A percentile compares a stretch with the other conserved stretches of the same genome.
These are phyloP conservation scores for Hydraecia micacea DNA, from an alignment of 2,888 invertebrate genomes.

Conservation along the genomic window DNA sequence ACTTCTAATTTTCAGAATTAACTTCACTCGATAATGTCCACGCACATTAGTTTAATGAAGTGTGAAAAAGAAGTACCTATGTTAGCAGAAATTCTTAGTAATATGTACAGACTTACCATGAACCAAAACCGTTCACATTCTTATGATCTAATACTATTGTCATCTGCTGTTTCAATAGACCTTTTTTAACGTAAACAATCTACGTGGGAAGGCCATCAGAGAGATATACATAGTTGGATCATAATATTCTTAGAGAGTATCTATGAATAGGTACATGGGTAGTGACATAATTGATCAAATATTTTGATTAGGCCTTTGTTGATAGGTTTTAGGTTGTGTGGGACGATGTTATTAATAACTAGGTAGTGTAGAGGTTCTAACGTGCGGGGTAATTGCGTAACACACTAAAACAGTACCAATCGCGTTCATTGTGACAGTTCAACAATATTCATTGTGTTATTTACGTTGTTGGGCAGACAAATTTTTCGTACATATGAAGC, in stretches of 20 bases:
- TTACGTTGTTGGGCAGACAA: background rate
- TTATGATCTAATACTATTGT: constrained; percentile 29
- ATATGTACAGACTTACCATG: background rate
- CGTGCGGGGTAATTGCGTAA: too few relatives aligned
- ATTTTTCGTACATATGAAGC: background rate
- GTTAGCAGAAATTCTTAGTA: background rate
- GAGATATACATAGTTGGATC: background rate
- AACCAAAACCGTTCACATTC: background rate
- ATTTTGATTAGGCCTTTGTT: background rate
- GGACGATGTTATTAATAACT: background rate
- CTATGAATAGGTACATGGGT: background rate
- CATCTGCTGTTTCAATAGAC: constrained; percentile 13
- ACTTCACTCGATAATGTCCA: background rate
- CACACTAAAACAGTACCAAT: too few relatives aligned
- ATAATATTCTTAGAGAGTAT: background rate
- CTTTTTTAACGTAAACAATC: constrained; percentile 25
- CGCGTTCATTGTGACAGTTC: background rate
- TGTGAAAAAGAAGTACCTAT: constrained; percentile 3
- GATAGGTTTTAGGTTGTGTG: background rate
- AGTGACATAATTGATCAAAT: background rate
- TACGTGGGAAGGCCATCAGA: background rate
- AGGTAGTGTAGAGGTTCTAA: background rate
- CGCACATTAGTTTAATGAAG: constrained; percentile 3
- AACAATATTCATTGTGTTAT: background rate
- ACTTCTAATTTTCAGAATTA: background rate